Conservation (phyloP, 2,113 vertebrate genomes). For the Tamias sibiricus region DNA sequence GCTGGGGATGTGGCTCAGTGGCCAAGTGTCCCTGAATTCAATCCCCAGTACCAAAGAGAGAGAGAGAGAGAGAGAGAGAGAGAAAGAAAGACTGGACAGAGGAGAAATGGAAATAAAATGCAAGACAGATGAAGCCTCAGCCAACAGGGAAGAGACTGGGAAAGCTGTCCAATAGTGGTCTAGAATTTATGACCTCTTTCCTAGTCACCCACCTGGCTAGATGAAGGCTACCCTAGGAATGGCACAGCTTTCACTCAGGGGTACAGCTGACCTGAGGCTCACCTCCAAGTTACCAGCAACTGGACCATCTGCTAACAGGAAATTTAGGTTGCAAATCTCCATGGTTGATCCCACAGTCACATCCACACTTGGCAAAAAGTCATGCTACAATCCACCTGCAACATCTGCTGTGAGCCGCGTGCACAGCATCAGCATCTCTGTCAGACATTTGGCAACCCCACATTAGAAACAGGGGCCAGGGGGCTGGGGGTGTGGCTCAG, state of each 20-base stretch:
- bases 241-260: background rate
- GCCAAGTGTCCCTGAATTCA: no score
- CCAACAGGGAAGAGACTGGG: no score
- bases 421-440: background rate
- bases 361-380: background rate
- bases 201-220: background rate
- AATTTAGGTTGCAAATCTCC: background rate
- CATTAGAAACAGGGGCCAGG: background rate
- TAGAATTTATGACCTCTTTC: background rate
- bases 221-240: background rate
- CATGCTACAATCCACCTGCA: rapidly evolving
- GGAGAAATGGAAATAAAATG: background rate
- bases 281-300: background rate
- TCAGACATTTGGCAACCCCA: background rate
- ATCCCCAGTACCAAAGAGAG: no score
- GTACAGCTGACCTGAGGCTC: background rate
- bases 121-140: background rate
- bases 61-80: no score
- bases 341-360: background rate
- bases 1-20: no score
- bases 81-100: background rate
- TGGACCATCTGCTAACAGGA: background rate
- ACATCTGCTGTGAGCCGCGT: background rate
- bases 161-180: background rate
- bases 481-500: no score